phyloP scores from a whole-genome alignment of 2,113 vertebrate species.

The Ciconia stormi region DNA sequence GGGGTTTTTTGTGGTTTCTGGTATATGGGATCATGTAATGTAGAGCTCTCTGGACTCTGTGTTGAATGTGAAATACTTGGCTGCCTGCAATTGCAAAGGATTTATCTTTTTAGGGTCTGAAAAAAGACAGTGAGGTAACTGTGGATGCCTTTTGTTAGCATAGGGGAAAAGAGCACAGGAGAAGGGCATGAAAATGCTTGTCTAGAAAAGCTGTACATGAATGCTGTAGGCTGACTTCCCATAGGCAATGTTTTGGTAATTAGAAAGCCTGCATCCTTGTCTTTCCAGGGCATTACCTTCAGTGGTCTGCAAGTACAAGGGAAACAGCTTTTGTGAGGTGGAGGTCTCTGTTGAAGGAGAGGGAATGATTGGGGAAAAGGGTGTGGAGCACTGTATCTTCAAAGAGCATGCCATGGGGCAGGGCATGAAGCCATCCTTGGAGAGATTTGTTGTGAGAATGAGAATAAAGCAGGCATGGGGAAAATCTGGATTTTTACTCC shows the following conservation, averaged over 20 bases:
- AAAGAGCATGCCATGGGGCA: neutral
- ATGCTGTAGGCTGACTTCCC: neutral
- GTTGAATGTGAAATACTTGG: neutral
- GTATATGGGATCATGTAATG: neutral
- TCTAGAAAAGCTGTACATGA: neutral
- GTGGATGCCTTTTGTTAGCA: neutral
- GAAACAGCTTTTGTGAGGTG: neutral
- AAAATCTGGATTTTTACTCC: neutral
- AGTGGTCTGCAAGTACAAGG: neutral
- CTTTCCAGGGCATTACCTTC: neutral
- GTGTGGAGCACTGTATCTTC: neutral
- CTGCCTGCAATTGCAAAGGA: neutral
- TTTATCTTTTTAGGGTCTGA: neutral
- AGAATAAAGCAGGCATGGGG: neutral
- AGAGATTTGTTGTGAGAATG: neutral
- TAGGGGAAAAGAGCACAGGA: neutral
- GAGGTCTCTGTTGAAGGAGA: neutral
- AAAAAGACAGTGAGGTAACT: neutral
- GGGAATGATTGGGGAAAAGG: neutral
- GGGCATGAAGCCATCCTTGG: neutral
- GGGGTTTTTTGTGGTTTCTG: neutral
- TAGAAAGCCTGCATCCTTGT: neutral
- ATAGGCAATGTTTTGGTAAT: neutral
- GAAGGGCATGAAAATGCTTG: slow-evolving; percentile 15
- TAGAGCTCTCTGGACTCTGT: neutral